Percentiles rank a stretch among this genome's conserved stretches.
These are phyloP conservation scores for Sepiola atlantica DNA, from an alignment of 2,888 invertebrate species.

Conservation along the genomic window DNA sequence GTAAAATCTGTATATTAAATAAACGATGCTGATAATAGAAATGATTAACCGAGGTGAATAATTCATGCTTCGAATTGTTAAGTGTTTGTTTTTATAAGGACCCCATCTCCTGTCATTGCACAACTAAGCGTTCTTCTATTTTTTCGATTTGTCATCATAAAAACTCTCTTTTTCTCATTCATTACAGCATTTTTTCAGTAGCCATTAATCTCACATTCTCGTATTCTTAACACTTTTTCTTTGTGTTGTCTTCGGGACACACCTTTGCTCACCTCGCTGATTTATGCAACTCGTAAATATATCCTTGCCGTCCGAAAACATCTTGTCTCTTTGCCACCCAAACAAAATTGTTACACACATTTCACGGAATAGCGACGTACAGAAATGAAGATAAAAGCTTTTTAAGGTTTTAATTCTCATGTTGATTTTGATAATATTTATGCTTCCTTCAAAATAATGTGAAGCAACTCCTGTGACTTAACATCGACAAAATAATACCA, in stretches of 20 bases:
- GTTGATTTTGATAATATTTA: too few relatives aligned
- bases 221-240: not conserved
- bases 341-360: not conserved
- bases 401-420: not conserved
- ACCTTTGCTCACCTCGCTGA: not conserved
- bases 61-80: not conserved
- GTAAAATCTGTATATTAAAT: too few relatives aligned
- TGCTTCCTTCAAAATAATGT: too few relatives aligned
- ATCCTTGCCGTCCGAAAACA: not conserved
- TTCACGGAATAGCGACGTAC: not conserved
- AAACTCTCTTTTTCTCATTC: not conserved
- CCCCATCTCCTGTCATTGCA: not conserved
- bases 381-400: not conserved
- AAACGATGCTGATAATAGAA: not conserved
- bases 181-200: not conserved
- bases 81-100: not conserved
- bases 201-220: not conserved
- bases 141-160: not conserved
- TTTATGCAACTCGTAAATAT: conserved; percentile 11
- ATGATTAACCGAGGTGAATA: not conserved
- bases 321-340: not conserved
- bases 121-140: not conserved
- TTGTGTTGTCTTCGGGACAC: not conserved
- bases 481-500: too few relatives aligned
- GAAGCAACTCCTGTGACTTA: too few relatives aligned